Percentiles rank a stretch among this genome's conserved stretches.
Conservation (phyloP, 2,113 vertebrate genomes). For the Cyprinus carpio region DNA sequence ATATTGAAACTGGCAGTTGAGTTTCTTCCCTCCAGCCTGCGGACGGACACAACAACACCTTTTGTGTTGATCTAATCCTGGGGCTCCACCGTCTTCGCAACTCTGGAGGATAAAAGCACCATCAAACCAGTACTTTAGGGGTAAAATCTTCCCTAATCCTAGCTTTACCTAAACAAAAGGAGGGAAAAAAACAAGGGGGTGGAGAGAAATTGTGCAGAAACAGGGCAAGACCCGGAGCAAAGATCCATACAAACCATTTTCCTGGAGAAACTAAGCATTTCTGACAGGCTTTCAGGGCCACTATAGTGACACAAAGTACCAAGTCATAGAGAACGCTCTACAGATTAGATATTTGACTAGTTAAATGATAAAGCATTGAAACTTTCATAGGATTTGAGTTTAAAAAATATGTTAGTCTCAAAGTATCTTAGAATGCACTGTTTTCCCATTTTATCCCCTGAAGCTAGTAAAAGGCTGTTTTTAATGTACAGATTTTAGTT, state of each 20-base stretch:
- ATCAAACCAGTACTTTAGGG: constrained; percentile 98
- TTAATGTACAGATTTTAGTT: background rate
- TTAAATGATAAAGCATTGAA: constrained; percentile 27
- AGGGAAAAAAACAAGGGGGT: constrained; percentile 77
- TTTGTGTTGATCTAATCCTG: constrained; percentile 93
- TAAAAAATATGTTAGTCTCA: constrained; percentile 1
- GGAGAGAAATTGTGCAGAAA: constrained; percentile 84
- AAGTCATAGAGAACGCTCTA: constrained; percentile 70
- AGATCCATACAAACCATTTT: constrained; percentile 95
- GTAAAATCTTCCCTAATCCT: constrained; percentile 97
- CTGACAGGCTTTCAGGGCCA: constrained; percentile 87
- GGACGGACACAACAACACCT: constrained; percentile 91
- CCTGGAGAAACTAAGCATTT: constrained; percentile 90
- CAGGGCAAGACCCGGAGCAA: constrained; percentile 87
- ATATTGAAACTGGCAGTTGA: constrained; percentile 79
- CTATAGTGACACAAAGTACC: constrained; percentile 72
- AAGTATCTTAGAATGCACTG: constrained; percentile 11
- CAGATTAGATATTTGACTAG: constrained; percentile 28
- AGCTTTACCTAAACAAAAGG: constrained; percentile 97
- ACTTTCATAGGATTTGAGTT: constrained; percentile 11
- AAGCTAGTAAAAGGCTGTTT: background rate
- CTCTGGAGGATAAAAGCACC: constrained; percentile 96
- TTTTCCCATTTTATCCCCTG: background rate
- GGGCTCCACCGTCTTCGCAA: constrained; percentile 95
- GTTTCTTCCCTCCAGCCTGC: constrained; percentile 81